These are phyloP conservation scores for Zelleria hepariella DNA, from an alignment of 2,888 invertebrate genomes.

Conservation along the genomic window DNA sequence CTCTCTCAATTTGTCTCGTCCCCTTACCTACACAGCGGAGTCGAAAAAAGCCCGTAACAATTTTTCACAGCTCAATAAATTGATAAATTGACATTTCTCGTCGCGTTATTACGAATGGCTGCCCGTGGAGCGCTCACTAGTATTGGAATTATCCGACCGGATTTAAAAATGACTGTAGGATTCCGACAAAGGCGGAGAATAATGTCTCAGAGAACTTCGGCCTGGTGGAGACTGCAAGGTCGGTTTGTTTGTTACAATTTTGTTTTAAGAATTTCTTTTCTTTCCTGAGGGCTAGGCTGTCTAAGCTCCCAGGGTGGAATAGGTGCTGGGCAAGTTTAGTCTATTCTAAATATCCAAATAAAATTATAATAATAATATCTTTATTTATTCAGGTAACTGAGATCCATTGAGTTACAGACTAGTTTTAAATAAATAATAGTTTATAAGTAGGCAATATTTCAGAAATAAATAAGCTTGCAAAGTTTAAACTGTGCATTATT, in stretches of 20 bases:
- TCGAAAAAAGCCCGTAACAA: background rate
- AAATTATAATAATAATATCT: too few species aligned
- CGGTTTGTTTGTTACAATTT: background rate
- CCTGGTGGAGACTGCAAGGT: background rate
- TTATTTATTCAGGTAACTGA: too few species aligned
- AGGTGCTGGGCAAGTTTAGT: too few species aligned
- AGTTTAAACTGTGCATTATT: too few species aligned
- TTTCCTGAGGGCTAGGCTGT: too few species aligned
- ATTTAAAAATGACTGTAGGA: background rate
- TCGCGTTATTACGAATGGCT: conserved; percentile 6
- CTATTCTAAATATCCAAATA: too few species aligned
- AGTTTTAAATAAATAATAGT: too few species aligned
- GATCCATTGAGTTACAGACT: too few species aligned
- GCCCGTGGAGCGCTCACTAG: background rate
- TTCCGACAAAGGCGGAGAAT: background rate
- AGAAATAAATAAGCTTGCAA: too few species aligned
- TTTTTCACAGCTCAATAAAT: conserved; percentile 10
- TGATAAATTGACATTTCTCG: conserved; percentile 15
- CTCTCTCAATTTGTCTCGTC: conserved; percentile 1
- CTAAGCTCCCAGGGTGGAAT: too few species aligned
- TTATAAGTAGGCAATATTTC: too few species aligned
- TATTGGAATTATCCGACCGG: background rate
- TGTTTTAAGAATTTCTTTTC: background rate
- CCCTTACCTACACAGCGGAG: background rate
- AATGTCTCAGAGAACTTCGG: background rate